Conservation (phyloP, 2,888 invertebrate species). For the Drosophila picticornis region DNA sequence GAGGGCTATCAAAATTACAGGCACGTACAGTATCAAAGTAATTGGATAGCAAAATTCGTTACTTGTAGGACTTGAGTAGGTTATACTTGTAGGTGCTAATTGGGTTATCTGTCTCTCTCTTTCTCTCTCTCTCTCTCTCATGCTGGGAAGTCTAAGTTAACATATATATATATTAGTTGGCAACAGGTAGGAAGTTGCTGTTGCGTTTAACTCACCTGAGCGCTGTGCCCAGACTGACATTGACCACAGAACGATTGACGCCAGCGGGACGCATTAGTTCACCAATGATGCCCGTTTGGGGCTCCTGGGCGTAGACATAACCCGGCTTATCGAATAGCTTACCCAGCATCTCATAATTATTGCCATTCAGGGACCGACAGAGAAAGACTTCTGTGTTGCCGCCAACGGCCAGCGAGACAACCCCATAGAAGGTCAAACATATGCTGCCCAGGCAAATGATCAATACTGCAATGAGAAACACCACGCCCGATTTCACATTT, state of each 20-base stretch:
- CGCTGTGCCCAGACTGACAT: conserved; percentile 83
- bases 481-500: conserved; percentile 83
- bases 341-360: conserved; percentile 88
- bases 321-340: conserved; percentile 89
- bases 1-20: conserved; percentile 75
- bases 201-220: conserved; percentile 78
- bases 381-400: conserved; percentile 86
- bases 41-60: conserved; percentile 80
- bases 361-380: conserved; percentile 90
- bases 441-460: conserved; percentile 84
- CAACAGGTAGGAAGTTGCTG: not conserved
- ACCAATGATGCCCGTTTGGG: conserved; percentile 84
- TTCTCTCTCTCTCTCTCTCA: conserved; percentile 9
- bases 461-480: conserved; percentile 81
- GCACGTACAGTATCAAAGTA: conserved; percentile 83
- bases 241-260: conserved; percentile 83
- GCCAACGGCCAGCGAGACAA: conserved; percentile 83
- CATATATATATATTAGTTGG: conserved; percentile 43
- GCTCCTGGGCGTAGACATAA: conserved; percentile 87
- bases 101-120: conserved; percentile 14
- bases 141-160: conserved; percentile 41
- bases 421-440: conserved; percentile 81
- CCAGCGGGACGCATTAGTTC: conserved; percentile 83
- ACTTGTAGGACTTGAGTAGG: conserved; percentile 38
- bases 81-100: conserved; percentile 23